Percentiles rank a stretch among this genome's conserved stretches.
These are phyloP conservation scores for Scotopteryx bipunctaria DNA, from an alignment of 2,888 invertebrate genomes.

Conservation along the genomic window DNA sequence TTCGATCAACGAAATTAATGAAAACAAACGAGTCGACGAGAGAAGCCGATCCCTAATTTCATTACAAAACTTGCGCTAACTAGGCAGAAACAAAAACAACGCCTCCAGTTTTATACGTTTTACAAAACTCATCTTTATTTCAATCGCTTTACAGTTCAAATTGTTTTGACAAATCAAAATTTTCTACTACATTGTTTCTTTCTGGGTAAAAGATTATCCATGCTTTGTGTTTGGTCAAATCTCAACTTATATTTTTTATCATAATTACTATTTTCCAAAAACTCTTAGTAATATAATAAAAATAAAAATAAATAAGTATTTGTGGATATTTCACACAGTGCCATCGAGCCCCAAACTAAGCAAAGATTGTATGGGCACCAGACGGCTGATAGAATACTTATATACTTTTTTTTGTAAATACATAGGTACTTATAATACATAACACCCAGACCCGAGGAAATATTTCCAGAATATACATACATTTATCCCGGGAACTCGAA, in stretches of 20 bases:
- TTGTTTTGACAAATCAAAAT: background rate
- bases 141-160: conserved; percentile 8
- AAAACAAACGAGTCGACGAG: conserved; percentile 33
- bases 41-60: conserved; percentile 34
- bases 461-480: too few relatives aligned
- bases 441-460: too few relatives aligned
- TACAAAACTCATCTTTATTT: conserved; percentile 13
- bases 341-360: too few relatives aligned
- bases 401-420: too few relatives aligned
- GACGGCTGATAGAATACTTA: too few relatives aligned
- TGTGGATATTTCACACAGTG: too few relatives aligned
- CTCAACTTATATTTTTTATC: background rate
- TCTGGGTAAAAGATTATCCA: conserved; percentile 5
- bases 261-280: background rate
- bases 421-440: too few relatives aligned
- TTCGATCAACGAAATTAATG: conserved; percentile 32
- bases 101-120: conserved; percentile 1
- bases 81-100: conserved; percentile 30
- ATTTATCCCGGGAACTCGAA: too few relatives aligned
- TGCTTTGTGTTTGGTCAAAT: conserved; percentile 1
- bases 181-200: background rate
- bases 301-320: too few relatives aligned
- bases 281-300: background rate
- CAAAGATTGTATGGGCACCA: too few relatives aligned
- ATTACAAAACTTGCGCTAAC: conserved; percentile 33